Evolutionary conservation across 1,140 invertebrate species (phyloP), one percentile per base, ranked within the genome.

Genomic region (Lithobius niger): DNA sequence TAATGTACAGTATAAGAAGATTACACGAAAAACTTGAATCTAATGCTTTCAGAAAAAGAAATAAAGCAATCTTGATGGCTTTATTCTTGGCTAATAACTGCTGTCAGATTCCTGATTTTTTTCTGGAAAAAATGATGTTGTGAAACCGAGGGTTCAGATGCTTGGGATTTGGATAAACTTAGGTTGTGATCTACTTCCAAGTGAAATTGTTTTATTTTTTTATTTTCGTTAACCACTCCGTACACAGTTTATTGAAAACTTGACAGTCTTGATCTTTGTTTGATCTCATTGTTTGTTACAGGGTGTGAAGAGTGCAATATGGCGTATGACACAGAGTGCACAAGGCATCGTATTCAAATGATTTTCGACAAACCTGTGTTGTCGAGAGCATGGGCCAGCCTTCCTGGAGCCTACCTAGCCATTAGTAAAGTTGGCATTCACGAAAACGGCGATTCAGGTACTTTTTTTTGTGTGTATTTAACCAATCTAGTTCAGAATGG

Each of bases 311-410:
- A 80, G 50, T 80, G 78, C 65, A 71, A 77, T 63, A 66, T 63
- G 25, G 66, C 67, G n/a, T 77, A 76, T 60, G 62, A 67, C 2
- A 66, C 65, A 24, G 74, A 73, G 22, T 81, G 78, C 60, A 67
- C 71, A 1, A 65, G 69, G 27, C 78, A 78, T 61, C 69, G 71
- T 58, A 70, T 83, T 15, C 76, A 76, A 50, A 70, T 74, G 28
- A 80, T 84, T 31, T 74, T 70, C 48, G 84, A 86, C 71, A 81
- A 83, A 61, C 79, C 83, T n/a, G 80, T 87, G 52, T 74, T 78
- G 58, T 79, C 82, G 18, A 71, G 83, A 64, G 84, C 84, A 25
- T 77, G 82, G 68, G 82, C 83, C 40, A 82, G 81, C 62, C 74
- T 85, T 42, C 84, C 84, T 36, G 72, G 74, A 62, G 68, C 76